Percentiles rank a stretch among this genome's conserved stretches.
Conservation (phyloP, 2,888 invertebrate species). For the Apamea crenata region DNA sequence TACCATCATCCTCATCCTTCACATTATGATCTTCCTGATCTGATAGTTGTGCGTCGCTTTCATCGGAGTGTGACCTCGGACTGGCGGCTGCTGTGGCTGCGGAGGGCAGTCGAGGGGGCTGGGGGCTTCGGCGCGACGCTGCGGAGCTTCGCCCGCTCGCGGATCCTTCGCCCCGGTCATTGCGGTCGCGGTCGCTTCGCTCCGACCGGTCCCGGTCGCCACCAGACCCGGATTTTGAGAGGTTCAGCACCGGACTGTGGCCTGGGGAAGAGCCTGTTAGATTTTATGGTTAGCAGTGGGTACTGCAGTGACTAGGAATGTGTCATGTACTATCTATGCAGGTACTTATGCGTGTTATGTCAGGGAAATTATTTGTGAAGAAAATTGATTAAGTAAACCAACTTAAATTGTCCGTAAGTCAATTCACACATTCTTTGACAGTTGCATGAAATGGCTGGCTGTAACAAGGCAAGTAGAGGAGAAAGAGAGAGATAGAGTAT, state of each 20-base stretch:
- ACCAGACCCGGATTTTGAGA: conserved; percentile 96
- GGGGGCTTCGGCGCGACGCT: conserved; percentile 91
- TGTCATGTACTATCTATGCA: background rate
- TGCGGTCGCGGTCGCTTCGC: conserved; percentile 91
- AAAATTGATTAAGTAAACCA: background rate
- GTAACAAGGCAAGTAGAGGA: background rate
- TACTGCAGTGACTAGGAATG: background rate
- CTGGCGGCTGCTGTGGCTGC: conserved; percentile 91
- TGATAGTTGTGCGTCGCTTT: conserved; percentile 95
- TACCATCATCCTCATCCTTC: conserved; percentile 95
- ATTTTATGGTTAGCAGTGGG: conserved; percentile 32
- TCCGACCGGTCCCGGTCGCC: conserved; percentile 92
- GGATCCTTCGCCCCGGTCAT: conserved; percentile 87
- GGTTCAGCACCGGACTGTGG: conserved; percentile 97
- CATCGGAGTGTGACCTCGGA: conserved; percentile 94
- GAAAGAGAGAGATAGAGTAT: no score
- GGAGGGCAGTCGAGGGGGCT: conserved; percentile 88
- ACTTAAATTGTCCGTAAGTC: background rate
- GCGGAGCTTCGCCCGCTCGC: conserved; percentile 91
- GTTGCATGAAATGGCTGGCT: background rate
- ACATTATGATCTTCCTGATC: conserved; percentile 96
- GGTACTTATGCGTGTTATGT: background rate
- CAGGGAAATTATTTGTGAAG: background rate
- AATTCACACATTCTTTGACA: background rate
- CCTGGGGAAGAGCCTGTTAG: conserved; percentile 94